Percentiles rank a stretch among this genome's conserved stretches.
These are phyloP conservation scores for Drosophila algonquin DNA, from an alignment of 2,888 invertebrate species.

Conservation along the genomic window DNA sequence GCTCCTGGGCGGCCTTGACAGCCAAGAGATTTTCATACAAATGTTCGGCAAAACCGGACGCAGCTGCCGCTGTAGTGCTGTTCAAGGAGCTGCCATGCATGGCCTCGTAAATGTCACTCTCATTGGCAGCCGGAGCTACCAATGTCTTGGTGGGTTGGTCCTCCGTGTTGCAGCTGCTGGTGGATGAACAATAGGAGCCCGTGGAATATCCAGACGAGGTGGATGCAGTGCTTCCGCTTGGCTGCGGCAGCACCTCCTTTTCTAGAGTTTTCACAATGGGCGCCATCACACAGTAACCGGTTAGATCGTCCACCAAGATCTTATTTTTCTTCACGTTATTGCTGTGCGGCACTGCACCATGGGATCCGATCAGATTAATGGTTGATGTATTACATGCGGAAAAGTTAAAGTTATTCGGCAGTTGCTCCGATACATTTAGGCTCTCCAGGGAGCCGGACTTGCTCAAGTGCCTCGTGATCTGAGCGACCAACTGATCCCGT, in stretches of 20 bases:
- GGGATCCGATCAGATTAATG: slow-evolving; percentile 82
- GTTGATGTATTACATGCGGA: slow-evolving; percentile 83
- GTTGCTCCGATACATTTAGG: slow-evolving; percentile 81
- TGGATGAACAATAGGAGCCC: slow-evolving; percentile 72
- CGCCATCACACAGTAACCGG: slow-evolving; percentile 83
- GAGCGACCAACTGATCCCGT: slow-evolving; percentile 42
- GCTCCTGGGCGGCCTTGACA: slow-evolving; percentile 79
- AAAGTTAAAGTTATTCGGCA: slow-evolving; percentile 83
- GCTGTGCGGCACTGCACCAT: slow-evolving; percentile 71
- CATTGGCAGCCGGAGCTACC: slow-evolving; percentile 39
- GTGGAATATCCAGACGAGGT: slow-evolving; percentile 80
- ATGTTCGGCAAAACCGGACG: slow-evolving; percentile 68
- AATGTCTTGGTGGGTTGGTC: slow-evolving; percentile 45
- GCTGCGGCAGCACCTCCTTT: slow-evolving; percentile 24
- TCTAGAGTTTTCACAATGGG: slow-evolving; percentile 75
- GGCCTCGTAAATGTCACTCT: slow-evolving; percentile 80
- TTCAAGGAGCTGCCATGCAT: slow-evolving; percentile 66
- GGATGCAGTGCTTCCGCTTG: slow-evolving; percentile 60
- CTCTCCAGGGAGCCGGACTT: slow-evolving; percentile 72
- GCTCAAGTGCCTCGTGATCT: slow-evolving; percentile 50
- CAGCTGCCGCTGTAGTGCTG: slow-evolving; percentile 22
- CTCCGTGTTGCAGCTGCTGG: slow-evolving; percentile 66
- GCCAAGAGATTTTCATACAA: slow-evolving; percentile 81
- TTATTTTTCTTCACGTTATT: slow-evolving; percentile 67
- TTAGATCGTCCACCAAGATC: slow-evolving; percentile 80